Conservation (phyloP, 2,888 invertebrate species). For the Agriopis marginaria region DNA sequence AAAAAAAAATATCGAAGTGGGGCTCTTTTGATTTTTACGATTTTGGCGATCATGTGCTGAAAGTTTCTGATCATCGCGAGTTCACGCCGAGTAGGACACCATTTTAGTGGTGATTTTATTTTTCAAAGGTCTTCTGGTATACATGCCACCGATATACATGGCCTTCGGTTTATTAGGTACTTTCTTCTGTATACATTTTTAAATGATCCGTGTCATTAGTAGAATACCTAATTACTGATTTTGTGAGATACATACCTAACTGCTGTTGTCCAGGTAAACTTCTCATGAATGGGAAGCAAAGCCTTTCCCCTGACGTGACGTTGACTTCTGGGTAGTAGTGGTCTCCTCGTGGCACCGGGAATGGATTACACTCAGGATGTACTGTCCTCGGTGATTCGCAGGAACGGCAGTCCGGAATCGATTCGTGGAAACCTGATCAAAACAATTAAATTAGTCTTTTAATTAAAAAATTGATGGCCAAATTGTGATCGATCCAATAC, state of each 20-base stretch:
- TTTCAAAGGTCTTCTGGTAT: no score
- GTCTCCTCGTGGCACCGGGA: slow-evolving; percentile 95
- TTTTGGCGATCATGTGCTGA: background rate
- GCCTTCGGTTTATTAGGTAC: no score
- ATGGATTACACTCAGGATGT: slow-evolving; percentile 97
- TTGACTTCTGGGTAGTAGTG: slow-evolving; percentile 96
- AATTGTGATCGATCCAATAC: no score
- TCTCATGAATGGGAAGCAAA: slow-evolving; percentile 98
- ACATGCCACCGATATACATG: no score
- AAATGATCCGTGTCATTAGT: no score
- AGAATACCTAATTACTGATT: background rate
- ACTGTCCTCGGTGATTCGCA: slow-evolving; percentile 95
- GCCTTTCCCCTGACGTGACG: slow-evolving; percentile 92
- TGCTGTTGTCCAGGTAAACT: slow-evolving; percentile 96
- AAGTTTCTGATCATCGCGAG: background rate
- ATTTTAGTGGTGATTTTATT: no score
- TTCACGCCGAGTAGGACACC: no score
- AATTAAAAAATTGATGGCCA: no score
- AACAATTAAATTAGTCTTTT: background rate
- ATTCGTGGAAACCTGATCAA: slow-evolving; percentile 91
- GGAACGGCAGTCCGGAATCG: slow-evolving; percentile 95
- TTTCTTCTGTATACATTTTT: no score
- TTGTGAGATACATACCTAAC: slow-evolving; percentile 82
- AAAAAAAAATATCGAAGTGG: background rate
- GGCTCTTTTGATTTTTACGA: background rate